Evolutionary conservation across 2,888 invertebrate genomes (phyloP), one percentile per base, ranked within the genome.

Genomic region (Epicampocera succincta): DNA sequence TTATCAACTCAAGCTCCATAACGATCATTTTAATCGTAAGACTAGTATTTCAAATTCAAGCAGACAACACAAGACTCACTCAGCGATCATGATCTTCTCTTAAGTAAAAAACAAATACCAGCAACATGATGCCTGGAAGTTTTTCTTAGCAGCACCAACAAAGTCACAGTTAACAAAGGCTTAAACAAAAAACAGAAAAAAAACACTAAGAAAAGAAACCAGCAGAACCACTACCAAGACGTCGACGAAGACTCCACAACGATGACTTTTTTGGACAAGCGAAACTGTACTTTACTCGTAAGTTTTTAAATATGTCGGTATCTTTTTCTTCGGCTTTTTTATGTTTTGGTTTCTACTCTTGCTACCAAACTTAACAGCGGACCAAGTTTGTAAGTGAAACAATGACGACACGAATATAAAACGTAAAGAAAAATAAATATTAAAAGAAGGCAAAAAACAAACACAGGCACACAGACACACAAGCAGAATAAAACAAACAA

Each of bases 381-480:
- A 71, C 84, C 84, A 83, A 76, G 68, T 74, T 80, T 75, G 84
- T 79, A 84, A 84, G 65, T 69, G 85, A 85, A 85, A 85, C 85
- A 84, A 84, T 85, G 85, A 85, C 85, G 85, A 85, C 85, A 85
- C 84, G 63, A 84, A 80, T 63, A 61, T 19, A 19, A 71, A 48
- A 13, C 15, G 17, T 63, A 69, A 69, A 76, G 25, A 11, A 66
- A n/a, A 40, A 33, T 25, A 52, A 17, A 48, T 63, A 4, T 33
- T 15, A 33, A 54, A 46, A 6, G 76, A 58, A 60, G 29, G 61
- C 8, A 50, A 65, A 5, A 29, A 44, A 42, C 61, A 46, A n/a
- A n/a, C n/a, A n/a, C n/a, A n/a, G n/a, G n/a, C n/a, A 50, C 46
- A 21, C 25, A 40, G 40, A 19, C 25, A 56, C 46, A 33, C 8